Base-by-base conservation (phyloP, 2,888 invertebrate genomes). In the Trissolcus japonicus region DNA sequence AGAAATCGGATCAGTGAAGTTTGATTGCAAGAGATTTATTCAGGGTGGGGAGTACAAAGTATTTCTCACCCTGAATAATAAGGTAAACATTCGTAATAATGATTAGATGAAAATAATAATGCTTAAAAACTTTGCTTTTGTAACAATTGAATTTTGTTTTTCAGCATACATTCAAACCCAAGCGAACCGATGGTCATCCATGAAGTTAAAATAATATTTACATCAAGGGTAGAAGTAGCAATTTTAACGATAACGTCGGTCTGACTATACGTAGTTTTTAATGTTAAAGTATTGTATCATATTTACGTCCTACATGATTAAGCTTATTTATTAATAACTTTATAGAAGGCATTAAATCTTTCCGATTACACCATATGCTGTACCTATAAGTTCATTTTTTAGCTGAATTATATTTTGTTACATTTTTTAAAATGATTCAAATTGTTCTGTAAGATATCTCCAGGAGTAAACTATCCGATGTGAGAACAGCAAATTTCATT, bases 1-100 rank as follows among this genome's bases (percentile, higher is more conserved):
- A 82, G 50, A 83, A 83, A 50, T 82, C 83, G 55, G 85, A 81
- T 67, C 86, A 86, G 63, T 83, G 86, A 62, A 87, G 19, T 57
- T 51, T 48, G 59, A 60, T 17, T 25, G 25, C 25, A 35, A 35
- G 35, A 2, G 11, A 35, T 35, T 35, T 35, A 35, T 35, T 35
- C 1, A 11, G 35, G 6, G 35, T 35, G 35, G 35, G 35, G 6
- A 68, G 55, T 43, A 17, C 43, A 46, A 46, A 14, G 68, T 65
- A 78, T 60, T 73, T 69, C 73, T 69, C 65, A 65, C 60, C 61
- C 25, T 69, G 54, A 60, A 61, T 76, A 57, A 46, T 69, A 68
- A 77, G 73, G 67, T 54, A 35, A 54, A 16, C 16, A 46, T 61
- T 11, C 25, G 9, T 9, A 1, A 35, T 2, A 35, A 35, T 0